Evolutionary conservation across 2,113 vertebrate species (phyloP), one percentile per base, ranked within the genome.

Genomic region (Silurus asotus): DNA sequence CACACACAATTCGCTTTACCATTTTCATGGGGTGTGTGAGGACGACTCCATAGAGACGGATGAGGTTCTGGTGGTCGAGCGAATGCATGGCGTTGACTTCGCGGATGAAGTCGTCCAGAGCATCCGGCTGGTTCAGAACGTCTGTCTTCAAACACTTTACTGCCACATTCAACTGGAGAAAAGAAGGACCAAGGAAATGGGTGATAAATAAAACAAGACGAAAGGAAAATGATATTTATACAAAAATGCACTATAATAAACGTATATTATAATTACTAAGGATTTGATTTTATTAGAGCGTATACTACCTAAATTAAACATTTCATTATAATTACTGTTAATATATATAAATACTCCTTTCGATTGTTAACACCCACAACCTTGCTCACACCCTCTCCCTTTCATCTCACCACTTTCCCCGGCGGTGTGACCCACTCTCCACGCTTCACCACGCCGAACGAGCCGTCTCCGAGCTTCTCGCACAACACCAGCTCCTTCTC

Each of bases 1-100:
- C 53, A 77, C 75, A 55, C 51, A 15, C 13, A 14, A 45, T 51
- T 82, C 55, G 23, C 4, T 15, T 80, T 80, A 88, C 87, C 98
- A 99, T 99, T 93, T 98, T 99, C 98, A 99, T 99, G 62, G 98
- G 98, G 65, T 97, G 97, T 0, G 97, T 99, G 88, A 99, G 97
- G 84, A 99, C 97, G 74, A 99, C 96, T 0, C 98, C 98, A 0
- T 99, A 97, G 6, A 99, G 95, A 14, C 97, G 96, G 88, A 99
- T 99, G 84, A 99, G 97, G 94, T 99, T 99, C 88, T 95, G 95
- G 91, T 99, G 98, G 93, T 96, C 97, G 81, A 99, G 95, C 0
- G 97, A 98, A 86, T 99, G 98, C 98, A 99, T 99, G 88, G 98
- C 97, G 0, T 99, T 99, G 91, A 99, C 98, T 89, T 99, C 98